Evolutionary conservation across 2,797 vertebrate genomes (phyloP), one percentile per base, ranked within the genome.

Genomic region (Centroberyx gerrardi): DNA sequence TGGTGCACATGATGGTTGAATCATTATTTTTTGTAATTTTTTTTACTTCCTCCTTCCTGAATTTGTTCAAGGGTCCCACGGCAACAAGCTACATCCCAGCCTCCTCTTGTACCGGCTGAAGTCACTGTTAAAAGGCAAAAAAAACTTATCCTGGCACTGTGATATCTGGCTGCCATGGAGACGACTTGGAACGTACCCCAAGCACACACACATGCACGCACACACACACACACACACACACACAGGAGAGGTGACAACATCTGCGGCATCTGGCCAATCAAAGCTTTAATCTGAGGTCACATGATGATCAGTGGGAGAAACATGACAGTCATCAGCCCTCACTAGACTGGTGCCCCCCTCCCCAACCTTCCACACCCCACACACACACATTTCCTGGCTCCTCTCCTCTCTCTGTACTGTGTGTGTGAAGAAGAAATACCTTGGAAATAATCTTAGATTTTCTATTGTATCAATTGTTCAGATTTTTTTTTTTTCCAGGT

Each of bases 261-360:
- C 33, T 5, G 10, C 49, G 10, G 14, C 68, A 71, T 74, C 65
- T 51, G 65, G 58, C 58, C 62, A 54, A 67, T 62, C 49, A 67
- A 59, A 62, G 61, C 44, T 48, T 58, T 70, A n/a, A 6, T 76
- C 53, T 22, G 5, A 63, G 1, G 22, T 58, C 58, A 72, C 52
- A 38, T 42, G 54, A 62, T 42, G 42, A 70, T 74, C 28, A 58
- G 38, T 51, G 13, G 52, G 48, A 22, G 22, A 68, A 71, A 72
- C 42, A 31, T 72, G n/a, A 31, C 5, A 83, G 61, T 70, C 31
- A 49, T 55, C 64, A 48, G 46, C 46, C 46, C 15, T 22, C 22
- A 22, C 22, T 22, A 22, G 22, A 22, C 22, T 22, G 22, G 22
- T 1, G 22, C 22, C 22, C 13, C 38, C 5, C 38, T 40, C 38